Evolutionary conservation across 2,888 invertebrate genomes (phyloP), one percentile per base, ranked within the genome.

Genomic region (Ormia ochracea): DNA sequence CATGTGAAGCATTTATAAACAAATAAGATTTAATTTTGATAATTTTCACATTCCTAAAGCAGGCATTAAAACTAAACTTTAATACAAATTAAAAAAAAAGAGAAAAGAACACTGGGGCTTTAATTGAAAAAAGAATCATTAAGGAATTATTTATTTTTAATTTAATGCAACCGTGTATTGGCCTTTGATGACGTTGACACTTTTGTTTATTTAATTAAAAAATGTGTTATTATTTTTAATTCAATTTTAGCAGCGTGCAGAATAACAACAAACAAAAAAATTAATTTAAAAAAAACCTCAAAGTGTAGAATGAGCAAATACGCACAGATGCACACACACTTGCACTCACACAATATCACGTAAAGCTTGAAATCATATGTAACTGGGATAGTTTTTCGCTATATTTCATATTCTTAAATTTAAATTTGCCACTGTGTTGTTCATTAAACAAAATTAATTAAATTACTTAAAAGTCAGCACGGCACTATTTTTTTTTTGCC

Each of bases 171-270:
- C 23, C n/a, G n/a, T n/a, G n/a, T n/a, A 14, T 45, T 26, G 26
- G 61, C 48, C 68, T 81, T 78, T 81, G 81, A 78, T 81, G 81
- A 81, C 78, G 78, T 81, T 78, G 69, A 66, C 81, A 52, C 73
- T 52, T 68, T 72, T 43, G 28, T 7, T 33, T 58, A 31, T 61
- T 41, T 23, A 19, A 14, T 43, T n/a, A 43, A 43, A 43, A 43
- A 6, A 19, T 59, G 36, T 28, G 21, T 38, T 54, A 38, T 58
- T 61, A 26, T 33, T 63, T 23, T 17, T 3, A 31, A 41, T 65
- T 54, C 2, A 21, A 26, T 17, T 56, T 43, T 3, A 69, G 17
- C 23, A 36, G 28, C 28, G 21, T 17, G 17, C 23, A 65, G 17
- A 56, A 54, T 33, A 36, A 43, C n/a, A 63, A 31, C 3, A 33